Evolutionary conservation across 2,888 invertebrate genomes (phyloP), one percentile per base, ranked within the genome.

Genomic region (Clitarchus hookeri): DNA sequence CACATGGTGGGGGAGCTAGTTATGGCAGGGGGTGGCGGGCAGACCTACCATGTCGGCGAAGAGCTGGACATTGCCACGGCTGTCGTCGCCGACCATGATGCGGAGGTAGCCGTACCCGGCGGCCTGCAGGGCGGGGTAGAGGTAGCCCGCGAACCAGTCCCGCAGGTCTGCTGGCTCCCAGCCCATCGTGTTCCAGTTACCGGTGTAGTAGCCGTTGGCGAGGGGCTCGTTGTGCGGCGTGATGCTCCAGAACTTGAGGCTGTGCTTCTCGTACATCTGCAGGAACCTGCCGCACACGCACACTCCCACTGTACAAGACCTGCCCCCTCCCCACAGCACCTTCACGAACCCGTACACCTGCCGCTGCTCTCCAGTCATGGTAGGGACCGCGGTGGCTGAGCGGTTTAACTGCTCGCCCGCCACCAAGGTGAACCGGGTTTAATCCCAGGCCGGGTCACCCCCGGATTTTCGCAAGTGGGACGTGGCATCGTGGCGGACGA

Each of bases 181-280:
- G 27, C 95, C 96, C 91, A 98, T 92, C 16, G 95, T 94, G 91
- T 97, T 97, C 90, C 97, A 96, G 65, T 65, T 65, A 23, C 65
- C 65, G 12, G 91, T 90, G 0, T 53, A 83, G 26, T 79, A 54
- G 2, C 54, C 44, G 0, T 65, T 65, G 19, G 94, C 91, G 9
- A 94, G 90, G 0, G 98, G 98, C 90, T 98, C 98, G 90, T 98
- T 98, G 44, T 97, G 97, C 0, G 96, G 95, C 0, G 98, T 96
- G 54, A 98, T 92, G 0, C 95, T 97, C 98, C 98, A 98, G 88
- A 96, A 94, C 12, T 84, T 0, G 79, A 94, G 91, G 26, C 94
- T 94, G n/a, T 94, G 91, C 53, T 93, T 93, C 87, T 93, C 92
- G 91, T 98, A 98, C 86, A 94, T 94, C 88, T 97, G 94, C 78